Base-by-base conservation (phyloP, 2,888 invertebrate species). In the Dryobotodes eremita region DNA sequence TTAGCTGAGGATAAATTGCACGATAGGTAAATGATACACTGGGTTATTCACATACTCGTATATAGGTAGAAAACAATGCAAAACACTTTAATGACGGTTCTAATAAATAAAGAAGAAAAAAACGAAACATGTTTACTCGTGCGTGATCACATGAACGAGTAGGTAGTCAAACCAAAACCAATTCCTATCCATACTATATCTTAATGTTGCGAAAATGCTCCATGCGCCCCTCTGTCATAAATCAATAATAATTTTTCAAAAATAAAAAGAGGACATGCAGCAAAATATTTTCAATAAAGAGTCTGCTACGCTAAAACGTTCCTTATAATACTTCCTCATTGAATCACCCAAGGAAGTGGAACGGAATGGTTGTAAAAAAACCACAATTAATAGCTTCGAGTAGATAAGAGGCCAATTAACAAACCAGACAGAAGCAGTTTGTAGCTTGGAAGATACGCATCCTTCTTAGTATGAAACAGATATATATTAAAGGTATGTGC, bases 361-460 rank as follows among this genome's bases (percentile, higher is more conserved):
- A 83, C 88, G 72, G 72, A 76, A 71, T 84, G 83, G 85, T 86
- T 89, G 76, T 89, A 84, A 89, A 84, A 90, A 84, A 90, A 91
- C 75, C 77, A 86, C 85, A 86, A 86, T 88, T 86, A 88, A 88
- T 86, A 71, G 82, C 80, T 61, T 11, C 65, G 73, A 70, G 76
- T 71, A 89, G 88, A 89, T 88, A 89, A 91, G 81, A 80, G 75
- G 73, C 77, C 87, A 90, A 91, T 91, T 91, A 91, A 89, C 68
- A 90, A 86, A 91, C 92, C 85, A 89, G 92, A 90, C 79, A 75
- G 72, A 91, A 86, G 90, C 90, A 84, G 91, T 89, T 85, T 80
- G 71, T 71, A 68, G 55, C 50, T 64, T 59, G 77, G 75, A 36
- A 76, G 50, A 82, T 77, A 80, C 71, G 26, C 78, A 73, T 79